phyloP scores from a whole-genome alignment of 1,140 invertebrate genomes.

The Nylanderia fulva region DNA sequence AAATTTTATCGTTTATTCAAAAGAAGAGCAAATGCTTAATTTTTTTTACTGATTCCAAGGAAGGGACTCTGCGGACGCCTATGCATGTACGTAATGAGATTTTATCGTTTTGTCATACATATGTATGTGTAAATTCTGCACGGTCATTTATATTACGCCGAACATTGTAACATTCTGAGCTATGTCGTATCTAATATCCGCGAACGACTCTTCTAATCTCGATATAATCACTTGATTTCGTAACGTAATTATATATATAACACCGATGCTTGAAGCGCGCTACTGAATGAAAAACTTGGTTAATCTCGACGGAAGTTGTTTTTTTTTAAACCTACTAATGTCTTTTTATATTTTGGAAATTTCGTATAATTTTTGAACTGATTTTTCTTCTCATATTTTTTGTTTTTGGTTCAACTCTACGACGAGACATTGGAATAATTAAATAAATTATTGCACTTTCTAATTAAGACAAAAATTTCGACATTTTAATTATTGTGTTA shows the following conservation, averaged over 20 bases:
- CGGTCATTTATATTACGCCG: neutral
- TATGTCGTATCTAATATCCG: neutral
- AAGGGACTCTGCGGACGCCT: too few species aligned
- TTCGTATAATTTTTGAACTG: neutral
- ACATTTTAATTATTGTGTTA: neutral
- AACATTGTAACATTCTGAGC: neutral
- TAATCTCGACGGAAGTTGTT: neutral
- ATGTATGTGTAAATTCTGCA: too few species aligned
- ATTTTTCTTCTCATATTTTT: neutral
- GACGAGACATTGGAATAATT: neutral
- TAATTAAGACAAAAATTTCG: neutral
- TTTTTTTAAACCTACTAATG: too few species aligned
- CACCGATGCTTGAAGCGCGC: neutral
- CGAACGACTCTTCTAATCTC: neutral
- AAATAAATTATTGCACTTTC: neutral
- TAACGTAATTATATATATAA: neutral
- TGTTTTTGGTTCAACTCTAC: neutral
- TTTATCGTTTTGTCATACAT: neutral
- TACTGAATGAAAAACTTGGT: neutral
- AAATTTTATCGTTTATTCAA: too few species aligned
- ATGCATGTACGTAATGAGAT: neutral
- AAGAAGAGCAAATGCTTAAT: too few species aligned
- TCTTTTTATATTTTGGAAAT: too few species aligned
- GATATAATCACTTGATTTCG: neutral
- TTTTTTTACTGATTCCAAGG: too few species aligned